Base-by-base conservation (phyloP, 2,797 vertebrate genomes). In the Centroberyx gerrardi region DNA sequence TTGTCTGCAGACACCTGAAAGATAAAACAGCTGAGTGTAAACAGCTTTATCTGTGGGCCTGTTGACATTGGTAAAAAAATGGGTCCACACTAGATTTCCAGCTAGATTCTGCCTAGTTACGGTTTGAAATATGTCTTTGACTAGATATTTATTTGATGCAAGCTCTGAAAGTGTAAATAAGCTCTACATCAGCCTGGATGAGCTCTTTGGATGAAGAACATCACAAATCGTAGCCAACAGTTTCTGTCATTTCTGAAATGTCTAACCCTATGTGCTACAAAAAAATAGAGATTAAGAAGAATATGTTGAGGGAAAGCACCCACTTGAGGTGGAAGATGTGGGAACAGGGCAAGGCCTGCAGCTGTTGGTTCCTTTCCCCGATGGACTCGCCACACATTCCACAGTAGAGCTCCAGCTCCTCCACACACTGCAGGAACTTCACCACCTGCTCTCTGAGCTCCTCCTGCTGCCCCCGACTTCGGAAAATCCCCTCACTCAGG, bases 321-420 rank as follows among this genome's bases (percentile, higher is more conserved):
- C 92, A 99, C 98, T 97, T 97, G 75, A 98, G 96, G 87, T 99
- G 98, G 92, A 99, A 99, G 88, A 99, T 96, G 79, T 99, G 98
- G 73, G 98, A 99, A 90, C 98, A 99, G 78, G 98, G 98, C 86
- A 99, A 90, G 0, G 98, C 97, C 95, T 99, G 98, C 76, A 99
- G 96, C 89, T 98, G 98, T 90, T 97, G 96, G 93, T 99, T 97
- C 90, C 94, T 96, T 93, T 99, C 98, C 48, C 98, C 98, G 0
- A 99, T 98, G 87, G 98, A 98, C 93, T 99, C 98, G 1, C 98
- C 98, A 5, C 98, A 99, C 95, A 99, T 97, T 89, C 98, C 98
- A 1, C 98, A 99, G 94, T 99, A 99, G 17, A 99, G 96, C 93
- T 99, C 98, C 74, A 98, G 96, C 94, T 99, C 98, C 93, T 99